Evolutionary conservation across 2,797 vertebrate genomes (phyloP).

Genomic region (Pogonophryne albipinna): DNA sequence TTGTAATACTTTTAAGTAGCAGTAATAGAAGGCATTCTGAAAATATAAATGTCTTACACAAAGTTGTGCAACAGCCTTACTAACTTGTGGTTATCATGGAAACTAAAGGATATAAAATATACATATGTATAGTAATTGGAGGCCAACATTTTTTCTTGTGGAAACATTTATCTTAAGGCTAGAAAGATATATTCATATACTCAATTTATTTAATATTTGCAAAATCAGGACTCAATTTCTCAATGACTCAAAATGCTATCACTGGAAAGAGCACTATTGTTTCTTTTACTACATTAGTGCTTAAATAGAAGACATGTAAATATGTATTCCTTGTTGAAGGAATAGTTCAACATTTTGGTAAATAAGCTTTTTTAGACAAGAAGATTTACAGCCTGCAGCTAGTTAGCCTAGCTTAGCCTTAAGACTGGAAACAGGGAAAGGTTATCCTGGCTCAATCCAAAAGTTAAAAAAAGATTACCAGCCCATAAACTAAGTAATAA

Average conservation of each 20-base stretch:
- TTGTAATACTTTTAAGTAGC: not conserved
- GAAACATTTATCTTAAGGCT: conserved; percentile 5
- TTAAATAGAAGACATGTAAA: not conserved
- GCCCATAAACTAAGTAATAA: not conserved
- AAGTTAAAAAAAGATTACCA: not conserved
- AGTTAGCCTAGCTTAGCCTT: not conserved
- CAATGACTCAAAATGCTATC: not conserved
- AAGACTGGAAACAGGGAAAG: not conserved
- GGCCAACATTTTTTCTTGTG: not conserved
- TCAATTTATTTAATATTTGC: not conserved
- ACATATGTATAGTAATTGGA: not conserved
- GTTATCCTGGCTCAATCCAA: not conserved
- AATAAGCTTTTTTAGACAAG: not conserved
- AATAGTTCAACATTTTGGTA: no score
- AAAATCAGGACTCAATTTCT: not conserved
- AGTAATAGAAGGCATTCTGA: conserved; percentile 14
- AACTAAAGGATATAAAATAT: conserved; percentile 10
- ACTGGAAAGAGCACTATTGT: no score
- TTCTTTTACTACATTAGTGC: not conserved
- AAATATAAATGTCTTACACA: not conserved
- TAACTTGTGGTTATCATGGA: not conserved
- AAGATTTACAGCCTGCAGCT: not conserved
- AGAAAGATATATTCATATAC: not conserved
- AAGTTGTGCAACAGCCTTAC: not conserved
- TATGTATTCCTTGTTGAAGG: not conserved